phyloP scores from a whole-genome alignment of 2,888 invertebrate species.

The Tachina grossa region DNA sequence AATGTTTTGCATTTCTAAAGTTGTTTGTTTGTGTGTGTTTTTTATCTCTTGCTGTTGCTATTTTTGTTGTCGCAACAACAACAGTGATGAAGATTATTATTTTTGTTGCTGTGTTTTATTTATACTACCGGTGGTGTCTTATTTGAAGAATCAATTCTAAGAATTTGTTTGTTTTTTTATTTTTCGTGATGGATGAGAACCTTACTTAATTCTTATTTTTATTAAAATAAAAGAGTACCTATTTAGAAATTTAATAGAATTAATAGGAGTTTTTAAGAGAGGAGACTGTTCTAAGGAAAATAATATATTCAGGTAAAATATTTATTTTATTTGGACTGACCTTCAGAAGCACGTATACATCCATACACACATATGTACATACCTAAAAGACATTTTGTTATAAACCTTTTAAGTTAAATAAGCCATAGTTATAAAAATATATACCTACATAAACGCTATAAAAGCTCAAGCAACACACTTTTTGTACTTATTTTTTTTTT shows the following conservation, averaged over 20 bases:
- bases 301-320: constrained; percentile 31
- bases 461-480: too few species aligned
- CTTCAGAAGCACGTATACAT: not conserved
- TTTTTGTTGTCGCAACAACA: constrained; percentile 14
- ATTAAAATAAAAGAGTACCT: constrained; percentile 13
- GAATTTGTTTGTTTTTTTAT: constrained; percentile 53
- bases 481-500: too few species aligned
- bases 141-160: constrained; percentile 68
- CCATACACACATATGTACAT: too few species aligned
- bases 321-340: constrained; percentile 11
- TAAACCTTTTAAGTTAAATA: too few species aligned
- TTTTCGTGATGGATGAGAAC: constrained; percentile 47
- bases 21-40: constrained; percentile 54
- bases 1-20: constrained; percentile 65
- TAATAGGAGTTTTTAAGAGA: constrained; percentile 20
- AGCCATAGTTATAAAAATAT: too few species aligned
- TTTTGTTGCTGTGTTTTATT: constrained; percentile 51
- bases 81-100: not conserved
- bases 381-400: too few species aligned
- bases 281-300: not conserved
- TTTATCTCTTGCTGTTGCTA: constrained; percentile 21
- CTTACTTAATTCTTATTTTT: constrained; percentile 45
- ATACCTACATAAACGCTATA: too few species aligned
- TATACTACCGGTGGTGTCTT: constrained; percentile 62
- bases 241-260: constrained; percentile 54